Evolutionary conservation across 2,888 invertebrate genomes (phyloP), one percentile per base, ranked within the genome.

Genomic region (Pammene fasciana): DNA sequence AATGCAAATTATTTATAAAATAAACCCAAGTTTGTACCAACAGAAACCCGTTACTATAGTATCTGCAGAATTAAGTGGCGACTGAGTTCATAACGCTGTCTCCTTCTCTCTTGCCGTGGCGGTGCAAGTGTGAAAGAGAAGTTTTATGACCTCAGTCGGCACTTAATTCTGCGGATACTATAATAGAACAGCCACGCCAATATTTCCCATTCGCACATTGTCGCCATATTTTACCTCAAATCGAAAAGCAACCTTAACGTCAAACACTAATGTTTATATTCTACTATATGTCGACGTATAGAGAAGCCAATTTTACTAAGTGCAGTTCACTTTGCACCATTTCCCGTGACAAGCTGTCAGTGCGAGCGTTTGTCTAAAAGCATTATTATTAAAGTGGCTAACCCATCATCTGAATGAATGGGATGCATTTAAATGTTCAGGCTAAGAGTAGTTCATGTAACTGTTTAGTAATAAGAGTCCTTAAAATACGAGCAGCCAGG

Each of bases 291-390:
- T 1, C 50, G 38, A 52, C 43, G 50, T 65, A 43, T 60, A 45
- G 59, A 70, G 54, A 45, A 45, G 65, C 68, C 68, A 70, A 70
- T 70, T 68, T 70, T 65, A 54, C 68, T 70, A 70, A 70, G 68
- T 70, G 68, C 68, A 68, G 50, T 52, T 68, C 59, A 60, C 68
- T 70, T 65, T 60, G 68, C 68, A 50, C 48, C 62, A 50, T 60
- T 67, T 36, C 43, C 50, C 11, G 65, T 70, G 68, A 70, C 65
- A 65, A 36, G 52, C 48, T 70, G 68, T 54, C 65, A 65, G 41
- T 36, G 64, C 36, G 46, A 36, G 38, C 65, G 54, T 59, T 54
- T 46, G 65, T 68, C 57, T 70, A 60, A 70, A 70, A 64, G 68
- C 68, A 43, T 68, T 57, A 64, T 57, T 68, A 57, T 68, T 64